Evolutionary conservation across 2,888 invertebrate genomes (phyloP).

Genomic region (Amphipoea lucens): DNA sequence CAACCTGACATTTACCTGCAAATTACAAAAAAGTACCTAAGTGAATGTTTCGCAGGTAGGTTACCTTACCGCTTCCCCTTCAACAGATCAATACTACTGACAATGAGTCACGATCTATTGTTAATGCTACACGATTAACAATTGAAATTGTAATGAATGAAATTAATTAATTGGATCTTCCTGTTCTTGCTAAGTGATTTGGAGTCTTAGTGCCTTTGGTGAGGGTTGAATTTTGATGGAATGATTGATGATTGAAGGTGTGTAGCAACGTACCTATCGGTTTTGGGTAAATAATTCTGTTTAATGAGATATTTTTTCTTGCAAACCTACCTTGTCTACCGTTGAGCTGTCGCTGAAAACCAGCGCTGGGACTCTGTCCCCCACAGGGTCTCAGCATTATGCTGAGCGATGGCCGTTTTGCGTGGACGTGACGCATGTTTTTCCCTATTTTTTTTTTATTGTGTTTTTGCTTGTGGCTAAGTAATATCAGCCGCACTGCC

Average conservation of each 20-base stretch:
- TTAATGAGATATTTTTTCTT: background rate
- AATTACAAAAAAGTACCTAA: too few species aligned
- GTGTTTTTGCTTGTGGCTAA: too few species aligned
- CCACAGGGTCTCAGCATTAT: too few species aligned
- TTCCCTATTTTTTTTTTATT: too few species aligned
- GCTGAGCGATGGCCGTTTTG: too few species aligned
- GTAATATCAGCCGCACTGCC: too few species aligned
- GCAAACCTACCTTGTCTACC: background rate
- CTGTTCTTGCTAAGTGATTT: background rate
- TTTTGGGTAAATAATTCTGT: background rate
- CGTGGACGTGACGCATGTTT: too few species aligned
- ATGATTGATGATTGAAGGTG: background rate
- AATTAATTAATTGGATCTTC: conserved; percentile 44
- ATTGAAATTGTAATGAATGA: conserved; percentile 42
- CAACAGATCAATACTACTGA: conserved; percentile 35
- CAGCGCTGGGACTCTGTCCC: too few species aligned
- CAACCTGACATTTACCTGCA: background rate
- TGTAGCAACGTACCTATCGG: background rate
- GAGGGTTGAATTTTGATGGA: background rate
- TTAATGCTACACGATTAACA: conserved; percentile 30
- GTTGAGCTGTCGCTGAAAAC: too few species aligned
- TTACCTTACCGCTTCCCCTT: background rate
- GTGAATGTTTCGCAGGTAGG: too few species aligned
- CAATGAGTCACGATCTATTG: conserved; percentile 35
- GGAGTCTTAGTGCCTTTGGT: background rate